Conservation (phyloP, 1,140 invertebrate species). For the Drosophila ficusphila region DNA sequence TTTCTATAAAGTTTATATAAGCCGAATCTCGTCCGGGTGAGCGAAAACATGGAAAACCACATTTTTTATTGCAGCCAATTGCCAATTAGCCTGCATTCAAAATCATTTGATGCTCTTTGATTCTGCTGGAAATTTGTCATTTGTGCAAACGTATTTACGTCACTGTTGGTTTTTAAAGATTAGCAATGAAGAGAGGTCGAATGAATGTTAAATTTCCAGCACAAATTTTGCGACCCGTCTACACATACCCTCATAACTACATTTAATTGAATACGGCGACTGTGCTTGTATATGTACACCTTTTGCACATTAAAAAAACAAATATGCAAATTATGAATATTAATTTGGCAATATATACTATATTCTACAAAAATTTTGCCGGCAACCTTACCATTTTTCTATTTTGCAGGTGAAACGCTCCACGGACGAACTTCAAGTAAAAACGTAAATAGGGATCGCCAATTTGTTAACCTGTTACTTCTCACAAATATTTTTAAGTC, state of each 20-base stretch:
- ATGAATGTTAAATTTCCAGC: conserved; percentile 64
- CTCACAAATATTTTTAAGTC: conserved; percentile 12
- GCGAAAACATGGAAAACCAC: conserved; percentile 2
- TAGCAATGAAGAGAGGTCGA: conserved; percentile 44
- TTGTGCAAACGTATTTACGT: conserved; percentile 5
- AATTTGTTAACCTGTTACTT: conserved; percentile 12
- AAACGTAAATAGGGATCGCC: conserved; percentile 28
- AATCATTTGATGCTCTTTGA: neutral
- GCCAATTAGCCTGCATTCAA: conserved; percentile 17
- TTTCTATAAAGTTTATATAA: conserved; percentile 27
- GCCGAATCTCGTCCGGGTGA: conserved; percentile 1
- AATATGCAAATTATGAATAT: conserved; percentile 26
- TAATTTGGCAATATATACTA: conserved; percentile 5
- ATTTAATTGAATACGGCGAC: neutral
- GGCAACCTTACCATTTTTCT: conserved; percentile 23
- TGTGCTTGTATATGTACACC: neutral
- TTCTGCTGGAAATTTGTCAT: neutral
- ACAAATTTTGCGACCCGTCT: conserved; percentile 11
- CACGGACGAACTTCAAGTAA: conserved; percentile 24
- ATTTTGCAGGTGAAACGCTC: conserved; percentile 21
- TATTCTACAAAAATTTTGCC: neutral
- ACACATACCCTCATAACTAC: conserved; percentile 21
- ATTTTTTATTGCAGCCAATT: conserved; percentile 24
- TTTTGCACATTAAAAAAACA: neutral
- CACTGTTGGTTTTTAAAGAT: conserved; percentile 23